Evolutionary conservation across 2,888 invertebrate genomes (phyloP), one percentile per base, ranked within the genome.

Genomic region (Drosophila demipolita): DNA sequence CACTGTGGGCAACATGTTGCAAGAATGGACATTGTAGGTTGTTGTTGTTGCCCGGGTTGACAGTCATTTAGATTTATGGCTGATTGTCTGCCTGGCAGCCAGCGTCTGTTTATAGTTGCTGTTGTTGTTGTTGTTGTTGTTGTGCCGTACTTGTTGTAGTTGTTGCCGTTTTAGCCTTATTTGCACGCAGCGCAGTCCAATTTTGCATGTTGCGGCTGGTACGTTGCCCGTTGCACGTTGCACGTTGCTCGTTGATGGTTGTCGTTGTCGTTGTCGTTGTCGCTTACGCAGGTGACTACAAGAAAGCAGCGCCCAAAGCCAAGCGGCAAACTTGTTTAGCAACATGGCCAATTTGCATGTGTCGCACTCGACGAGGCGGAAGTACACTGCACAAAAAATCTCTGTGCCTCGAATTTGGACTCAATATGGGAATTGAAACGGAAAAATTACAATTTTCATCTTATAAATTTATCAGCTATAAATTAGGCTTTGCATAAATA

Each of bases 241-340:
- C 52, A 23, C n/a, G 69, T 57, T 55, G 72, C 50, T 33, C 26
- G 77, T 72, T 63, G 77, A 73, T 53, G 55, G 63, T 72, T 78
- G 75, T 52, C 57, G 57, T 57, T 57, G 57, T 26, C 65, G 81
- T 70, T 86, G 83, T 83, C 73, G 85, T 87, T 88, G 87, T 82
- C 87, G 90, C 83, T 83, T 87, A 87, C 87, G 87, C 87, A 87
- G 87, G 90, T 90, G 90, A 90, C 85, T 87, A 87, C 89, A 90
- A 73, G 78, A 77, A 81, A 77, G 78, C 81, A 81, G 66, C 66
- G 70, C 74, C 70, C 55, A 73, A 61, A 75, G 80, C 65, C 67
- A 61, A 45, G 73, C 78, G 61, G 67, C 89, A 86, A 88, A 86
- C 90, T 90, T 88, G 87, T 89, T 88, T 88, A 70, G 88, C 86